Evolutionary conservation across 2,113 vertebrate species (phyloP), one percentile per base, ranked within the genome.

Genomic region (Malurus alboscapulatus): DNA sequence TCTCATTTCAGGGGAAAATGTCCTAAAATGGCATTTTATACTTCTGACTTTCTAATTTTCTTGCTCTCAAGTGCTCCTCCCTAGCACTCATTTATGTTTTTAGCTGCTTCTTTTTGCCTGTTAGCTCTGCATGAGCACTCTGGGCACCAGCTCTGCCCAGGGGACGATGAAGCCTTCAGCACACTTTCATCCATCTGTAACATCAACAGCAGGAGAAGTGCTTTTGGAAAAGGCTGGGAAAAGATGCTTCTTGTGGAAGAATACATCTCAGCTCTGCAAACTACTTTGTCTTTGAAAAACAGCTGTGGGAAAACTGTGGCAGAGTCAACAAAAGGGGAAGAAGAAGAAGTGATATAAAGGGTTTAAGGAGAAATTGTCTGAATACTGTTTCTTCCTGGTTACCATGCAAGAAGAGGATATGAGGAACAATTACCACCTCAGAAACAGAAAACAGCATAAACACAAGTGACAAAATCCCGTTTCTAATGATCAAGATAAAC

Each of bases 191-290:
- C 34, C 44, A 30, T 66, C 77, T 91, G 57, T 61, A 68, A 75
- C n/a, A 44, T 3, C 0, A 0, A 12, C 4, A 2, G 22, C 4
- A 51, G 8, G 29, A 17, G 55, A 87, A 81, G 27, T 16, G n/a
- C 29, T 55, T 63, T 63, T 68, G 66, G 53, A 47, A 87, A 82
- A 38, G 18, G 24, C 24, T 61, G 24, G 50, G 30, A 38, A 72
- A 87, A 25, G 27, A 36, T 82, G 18, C 4, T 72, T 20, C 36
- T 44, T 22, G 10, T 18, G 36, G n/a, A 73, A 85, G 69, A 85
- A 68, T 8, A 63, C 12, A 26, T 53, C 47, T 47, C 45, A 72
- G 16, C 24, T 78, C 87, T 89, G 81, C 30, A 80, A 76, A 79
- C 18, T 55, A 40, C 20, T 75, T 79, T 45, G 22, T 42, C 45